A percentile compares a stretch with the other conserved stretches of the same genome.
These are phyloP conservation scores for Auanema sp. DNA, from an alignment of 2,888 invertebrate species.

Conservation along the genomic window DNA sequence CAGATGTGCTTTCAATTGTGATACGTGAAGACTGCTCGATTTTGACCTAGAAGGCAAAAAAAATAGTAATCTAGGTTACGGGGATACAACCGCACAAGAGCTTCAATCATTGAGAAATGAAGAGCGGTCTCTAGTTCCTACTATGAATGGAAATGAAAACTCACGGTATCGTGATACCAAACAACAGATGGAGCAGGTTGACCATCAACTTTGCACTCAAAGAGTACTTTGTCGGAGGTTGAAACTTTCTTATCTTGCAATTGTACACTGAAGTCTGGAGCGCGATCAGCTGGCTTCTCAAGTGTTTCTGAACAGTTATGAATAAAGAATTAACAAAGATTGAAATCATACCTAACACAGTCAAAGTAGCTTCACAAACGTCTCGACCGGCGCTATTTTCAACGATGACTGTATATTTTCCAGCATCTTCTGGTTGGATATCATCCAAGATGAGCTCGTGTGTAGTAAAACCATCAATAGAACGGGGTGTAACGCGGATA, in stretches of 20 bases:
- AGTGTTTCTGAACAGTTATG: slow-evolving; percentile 42
- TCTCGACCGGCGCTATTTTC: slow-evolving; percentile 60
- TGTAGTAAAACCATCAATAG: slow-evolving; percentile 47
- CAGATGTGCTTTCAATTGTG: slow-evolving; percentile 29
- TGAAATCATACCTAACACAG: slow-evolving; percentile 37
- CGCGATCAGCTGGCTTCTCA: slow-evolving; percentile 45
- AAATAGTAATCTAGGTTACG: not conserved
- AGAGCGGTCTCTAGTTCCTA: not conserved
- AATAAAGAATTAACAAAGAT: not conserved
- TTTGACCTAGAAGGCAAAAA: not conserved
- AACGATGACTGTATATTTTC: slow-evolving; percentile 61
- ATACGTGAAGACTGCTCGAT: slow-evolving; percentile 15
- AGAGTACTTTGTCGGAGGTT: slow-evolving; percentile 70
- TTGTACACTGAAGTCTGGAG: slow-evolving; percentile 57
- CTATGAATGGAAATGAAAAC: slow-evolving; percentile 10
- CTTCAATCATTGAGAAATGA: not conserved
- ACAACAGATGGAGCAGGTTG: slow-evolving; percentile 51
- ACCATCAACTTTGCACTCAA: slow-evolving; percentile 60
- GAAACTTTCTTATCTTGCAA: slow-evolving; percentile 52
- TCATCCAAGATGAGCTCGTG: slow-evolving; percentile 61
- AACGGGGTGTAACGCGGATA: slow-evolving; percentile 58
- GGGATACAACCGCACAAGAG: not conserved
- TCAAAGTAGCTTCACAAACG: slow-evolving; percentile 57
- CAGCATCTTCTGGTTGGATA: slow-evolving; percentile 58
- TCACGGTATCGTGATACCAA: slow-evolving; percentile 75